phyloP scores from a whole-genome alignment of 2,113 vertebrate genomes.

The Tautogolabrus adspersus region DNA sequence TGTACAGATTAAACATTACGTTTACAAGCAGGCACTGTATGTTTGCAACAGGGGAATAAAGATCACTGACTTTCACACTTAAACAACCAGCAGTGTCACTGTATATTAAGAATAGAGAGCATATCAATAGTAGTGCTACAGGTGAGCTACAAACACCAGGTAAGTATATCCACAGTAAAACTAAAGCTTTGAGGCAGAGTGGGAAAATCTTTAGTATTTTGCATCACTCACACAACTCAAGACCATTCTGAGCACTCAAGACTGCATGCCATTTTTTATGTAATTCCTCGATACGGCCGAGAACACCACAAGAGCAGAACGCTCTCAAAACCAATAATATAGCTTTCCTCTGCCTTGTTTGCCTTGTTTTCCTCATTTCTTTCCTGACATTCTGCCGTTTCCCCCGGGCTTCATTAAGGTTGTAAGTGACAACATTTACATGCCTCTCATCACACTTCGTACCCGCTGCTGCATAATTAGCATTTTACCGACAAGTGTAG shows the following conservation, averaged over 20 bases:
- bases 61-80: conserved; percentile 41
- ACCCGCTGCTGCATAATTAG: conserved; percentile 53
- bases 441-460: conserved; percentile 23
- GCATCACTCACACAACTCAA: conserved; percentile 38
- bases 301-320: no score
- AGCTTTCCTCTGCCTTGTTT: background rate
- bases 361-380: background rate
- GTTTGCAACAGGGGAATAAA: conserved; percentile 41
- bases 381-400: background rate
- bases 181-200: conserved; percentile 14
- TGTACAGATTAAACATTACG: conserved; percentile 40
- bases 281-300: conserved; percentile 31
- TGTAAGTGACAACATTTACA: conserved; percentile 14
- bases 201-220: conserved; percentile 25
- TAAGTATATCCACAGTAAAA: conserved; percentile 16
- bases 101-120: conserved; percentile 26
- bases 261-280: conserved; percentile 36
- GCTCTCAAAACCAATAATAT: conserved; percentile 8
- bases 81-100: conserved; percentile 33
- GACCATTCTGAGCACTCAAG: background rate
- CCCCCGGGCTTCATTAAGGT: conserved; percentile 16
- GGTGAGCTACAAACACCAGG: conserved; percentile 47
- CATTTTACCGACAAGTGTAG: conserved; percentile 40
- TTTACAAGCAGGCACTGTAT: conserved; percentile 39
- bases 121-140: conserved; percentile 48